These are phyloP conservation scores for Thunnus albacares DNA, from an alignment of 2,797 vertebrate species.

Conservation along the genomic window DNA sequence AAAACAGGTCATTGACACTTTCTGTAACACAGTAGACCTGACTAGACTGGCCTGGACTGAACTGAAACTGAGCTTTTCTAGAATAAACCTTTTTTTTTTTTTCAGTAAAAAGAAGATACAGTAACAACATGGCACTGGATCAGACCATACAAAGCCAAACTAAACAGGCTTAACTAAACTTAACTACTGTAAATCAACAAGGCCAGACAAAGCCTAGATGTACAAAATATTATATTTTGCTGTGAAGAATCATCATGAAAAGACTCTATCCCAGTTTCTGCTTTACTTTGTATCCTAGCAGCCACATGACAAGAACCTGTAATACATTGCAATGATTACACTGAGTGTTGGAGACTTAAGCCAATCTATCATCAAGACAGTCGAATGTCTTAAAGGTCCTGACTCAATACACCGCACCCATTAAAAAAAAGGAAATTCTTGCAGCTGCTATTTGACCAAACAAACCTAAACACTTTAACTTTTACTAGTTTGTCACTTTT, in stretches of 20 bases:
- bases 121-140: not conserved
- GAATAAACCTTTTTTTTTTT: not conserved
- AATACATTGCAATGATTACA: slow-evolving; percentile 34
- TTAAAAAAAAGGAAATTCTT: not conserved
- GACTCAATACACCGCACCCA: slow-evolving; percentile 15
- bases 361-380: slow-evolving; percentile 46
- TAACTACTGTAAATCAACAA: not conserved
- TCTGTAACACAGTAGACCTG: slow-evolving; percentile 14
- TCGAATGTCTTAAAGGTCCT: not conserved
- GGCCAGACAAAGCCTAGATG: not conserved
- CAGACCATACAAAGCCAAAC: not conserved
- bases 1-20: slow-evolving; percentile 48
- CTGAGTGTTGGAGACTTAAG: slow-evolving; percentile 21
- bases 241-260: not conserved
- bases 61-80: not conserved
- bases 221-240: not conserved
- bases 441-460: slow-evolving; percentile 35
- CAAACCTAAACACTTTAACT: slow-evolving; percentile 13
- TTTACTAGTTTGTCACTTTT: not conserved
- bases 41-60: not conserved
- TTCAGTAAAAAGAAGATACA: not conserved
- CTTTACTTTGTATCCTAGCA: slow-evolving; percentile 50
- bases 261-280: slow-evolving; percentile 33
- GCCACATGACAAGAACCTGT: slow-evolving; percentile 31
- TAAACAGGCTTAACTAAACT: not conserved